phyloP scores from a whole-genome alignment of 1,140 invertebrate genomes.

The Zophobas morio region DNA sequence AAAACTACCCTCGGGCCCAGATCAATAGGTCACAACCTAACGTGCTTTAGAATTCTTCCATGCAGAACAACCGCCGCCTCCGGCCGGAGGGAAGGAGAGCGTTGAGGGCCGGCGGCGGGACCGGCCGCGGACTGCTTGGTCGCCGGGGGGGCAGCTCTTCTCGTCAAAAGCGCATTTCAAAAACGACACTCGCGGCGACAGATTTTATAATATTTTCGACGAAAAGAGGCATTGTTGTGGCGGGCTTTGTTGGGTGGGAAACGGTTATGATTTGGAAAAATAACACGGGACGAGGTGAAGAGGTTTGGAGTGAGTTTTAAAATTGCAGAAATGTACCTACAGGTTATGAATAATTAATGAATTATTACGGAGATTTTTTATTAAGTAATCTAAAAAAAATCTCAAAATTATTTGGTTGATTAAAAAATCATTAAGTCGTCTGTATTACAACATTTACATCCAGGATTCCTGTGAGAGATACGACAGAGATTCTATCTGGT shows the following conservation, averaged over 20 bases:
- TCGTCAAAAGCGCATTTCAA: conserved; percentile 12
- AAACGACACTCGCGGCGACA: conserved; percentile 8
- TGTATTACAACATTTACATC: too few relatives aligned
- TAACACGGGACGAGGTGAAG: too few relatives aligned
- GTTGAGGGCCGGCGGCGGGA: conserved; percentile 13
- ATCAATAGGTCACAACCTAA: conserved; percentile 62
- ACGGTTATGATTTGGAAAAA: not conserved
- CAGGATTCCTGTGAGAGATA: too few relatives aligned
- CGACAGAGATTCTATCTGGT: too few relatives aligned
- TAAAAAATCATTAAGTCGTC: too few relatives aligned
- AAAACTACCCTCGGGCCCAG: conserved; percentile 54
- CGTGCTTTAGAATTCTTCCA: conserved; percentile 53
- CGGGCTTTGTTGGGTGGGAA: not conserved
- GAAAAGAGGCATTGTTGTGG: conserved; percentile 12
- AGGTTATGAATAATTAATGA: too few relatives aligned
- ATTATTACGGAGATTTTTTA: too few relatives aligned
- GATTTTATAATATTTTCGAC: conserved; percentile 12
- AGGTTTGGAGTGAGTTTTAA: too few relatives aligned
- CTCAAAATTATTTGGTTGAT: not conserved
- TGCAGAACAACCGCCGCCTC: conserved; percentile 38
- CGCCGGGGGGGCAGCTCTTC: not conserved
- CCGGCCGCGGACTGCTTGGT: conserved; percentile 6
- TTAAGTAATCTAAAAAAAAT: not conserved
- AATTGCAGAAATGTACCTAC: too few relatives aligned
- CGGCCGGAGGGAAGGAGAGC: conserved; percentile 19